Percentiles rank a stretch among this genome's conserved stretches.
phyloP scores from a whole-genome alignment of 2,797 vertebrate species.

The Galagoides demidoff region DNA sequence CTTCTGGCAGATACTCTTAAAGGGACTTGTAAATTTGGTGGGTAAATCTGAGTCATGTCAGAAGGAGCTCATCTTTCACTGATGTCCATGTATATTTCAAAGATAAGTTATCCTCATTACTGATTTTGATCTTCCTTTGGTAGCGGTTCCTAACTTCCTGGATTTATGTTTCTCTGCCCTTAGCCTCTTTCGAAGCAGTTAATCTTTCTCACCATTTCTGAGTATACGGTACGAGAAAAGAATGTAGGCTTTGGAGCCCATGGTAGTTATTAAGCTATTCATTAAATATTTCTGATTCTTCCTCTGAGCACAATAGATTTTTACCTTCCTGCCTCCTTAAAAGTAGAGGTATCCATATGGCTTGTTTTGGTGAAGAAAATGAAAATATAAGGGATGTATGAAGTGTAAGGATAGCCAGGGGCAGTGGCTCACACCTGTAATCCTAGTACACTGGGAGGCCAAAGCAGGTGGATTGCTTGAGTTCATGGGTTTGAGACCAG shows the following conservation, averaged over 20 bases:
- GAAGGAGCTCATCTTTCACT: conserved; percentile 49
- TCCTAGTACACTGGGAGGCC: no score
- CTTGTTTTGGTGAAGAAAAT: neutral
- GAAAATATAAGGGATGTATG: neutral
- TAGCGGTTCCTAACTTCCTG: conserved; percentile 43
- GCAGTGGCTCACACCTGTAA: no score
- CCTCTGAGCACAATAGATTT: neutral
- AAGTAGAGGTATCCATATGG: neutral
- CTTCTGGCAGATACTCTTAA: conserved; percentile 29
- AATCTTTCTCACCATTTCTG: conserved; percentile 25
- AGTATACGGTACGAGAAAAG: neutral
- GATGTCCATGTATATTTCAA: conserved; percentile 65
- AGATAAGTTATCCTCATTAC: conserved; percentile 71
- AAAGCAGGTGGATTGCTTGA: no score
- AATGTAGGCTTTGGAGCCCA: neutral
- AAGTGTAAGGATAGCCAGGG: neutral
- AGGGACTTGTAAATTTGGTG: conserved; percentile 66
- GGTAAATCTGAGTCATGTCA: conserved; percentile 37
- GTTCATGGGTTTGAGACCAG: no score
- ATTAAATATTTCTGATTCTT: conserved; percentile 42
- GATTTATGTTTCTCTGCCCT: conserved; percentile 66
- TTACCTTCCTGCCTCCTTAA: neutral
- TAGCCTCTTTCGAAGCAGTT: conserved; percentile 58
- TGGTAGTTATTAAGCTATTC: neutral
- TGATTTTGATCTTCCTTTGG: conserved; percentile 68